Conservation (phyloP, 1,140 invertebrate genomes). For the Temnothorax nylanderi region DNA sequence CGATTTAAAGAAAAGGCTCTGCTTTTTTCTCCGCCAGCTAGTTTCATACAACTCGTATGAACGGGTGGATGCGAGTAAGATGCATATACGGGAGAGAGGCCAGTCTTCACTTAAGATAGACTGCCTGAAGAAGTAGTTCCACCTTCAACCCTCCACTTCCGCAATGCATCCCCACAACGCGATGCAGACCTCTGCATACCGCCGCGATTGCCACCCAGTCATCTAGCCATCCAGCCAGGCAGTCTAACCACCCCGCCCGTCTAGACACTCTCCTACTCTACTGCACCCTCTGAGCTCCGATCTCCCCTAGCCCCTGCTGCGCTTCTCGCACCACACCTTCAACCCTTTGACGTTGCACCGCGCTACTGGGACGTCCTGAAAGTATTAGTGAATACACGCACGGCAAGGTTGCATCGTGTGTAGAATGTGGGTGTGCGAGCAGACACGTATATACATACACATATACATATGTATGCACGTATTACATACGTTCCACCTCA, state of each 20-base stretch:
- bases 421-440: neutral
- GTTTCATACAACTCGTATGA: constrained; percentile 61
- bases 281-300: constrained; percentile 78
- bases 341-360: constrained; percentile 77
- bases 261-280: constrained; percentile 84
- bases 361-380: constrained; percentile 54
- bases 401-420: constrained; percentile 49
- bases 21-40: constrained; percentile 57
- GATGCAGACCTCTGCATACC: constrained; percentile 66
- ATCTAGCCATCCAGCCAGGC: constrained; percentile 69
- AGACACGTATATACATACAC: neutral
- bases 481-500: constrained; percentile 51
- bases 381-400: constrained; percentile 63
- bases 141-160: constrained; percentile 26
- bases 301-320: constrained; percentile 63
- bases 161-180: constrained; percentile 62
- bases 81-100: constrained; percentile 18
- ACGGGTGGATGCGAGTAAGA: neutral
- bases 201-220: constrained; percentile 73
- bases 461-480: neutral
- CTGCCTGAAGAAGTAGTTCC: constrained; percentile 72
- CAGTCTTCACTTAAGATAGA: constrained; percentile 73
- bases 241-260: constrained; percentile 80
- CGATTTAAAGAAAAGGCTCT: constrained; percentile 67
- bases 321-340: constrained; percentile 74